Evolutionary conservation across 2,888 invertebrate genomes (phyloP).

Genomic region (Acronicta aceris): DNA sequence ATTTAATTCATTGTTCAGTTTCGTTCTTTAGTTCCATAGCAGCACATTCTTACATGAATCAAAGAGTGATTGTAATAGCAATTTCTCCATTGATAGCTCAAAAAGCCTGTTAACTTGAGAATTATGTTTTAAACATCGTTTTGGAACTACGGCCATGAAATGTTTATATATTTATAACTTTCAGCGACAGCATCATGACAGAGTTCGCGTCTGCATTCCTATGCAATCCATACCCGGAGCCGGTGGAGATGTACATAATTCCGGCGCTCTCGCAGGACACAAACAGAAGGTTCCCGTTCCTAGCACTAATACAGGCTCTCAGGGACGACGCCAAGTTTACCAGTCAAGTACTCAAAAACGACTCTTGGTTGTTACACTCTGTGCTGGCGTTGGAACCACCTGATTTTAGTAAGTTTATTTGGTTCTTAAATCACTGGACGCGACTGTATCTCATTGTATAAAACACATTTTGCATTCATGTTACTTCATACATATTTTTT

Average conservation of each 20-base stretch:
- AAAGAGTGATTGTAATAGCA: too few relatives aligned
- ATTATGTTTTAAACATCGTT: too few relatives aligned
- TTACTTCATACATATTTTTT: too few relatives aligned
- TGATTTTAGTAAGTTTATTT: slow-evolving; percentile 89
- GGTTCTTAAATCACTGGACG: too few relatives aligned
- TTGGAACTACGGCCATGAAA: too few relatives aligned
- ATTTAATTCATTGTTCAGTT: too few relatives aligned
- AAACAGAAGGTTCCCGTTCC: slow-evolving; percentile 85
- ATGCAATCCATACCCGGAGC: slow-evolving; percentile 90
- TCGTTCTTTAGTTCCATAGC: too few relatives aligned
- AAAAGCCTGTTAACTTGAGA: too few relatives aligned
- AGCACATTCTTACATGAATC: too few relatives aligned
- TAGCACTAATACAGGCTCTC: slow-evolving; percentile 82
- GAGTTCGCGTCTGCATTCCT: slow-evolving; percentile 92
- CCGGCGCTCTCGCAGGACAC: slow-evolving; percentile 90
- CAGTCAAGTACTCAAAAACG: slow-evolving; percentile 84
- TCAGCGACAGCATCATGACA: slow-evolving; percentile 79
- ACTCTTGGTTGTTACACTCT: slow-evolving; percentile 92
- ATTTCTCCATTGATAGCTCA: too few relatives aligned
- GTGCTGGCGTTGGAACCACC: slow-evolving; percentile 91
- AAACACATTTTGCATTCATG: too few relatives aligned
- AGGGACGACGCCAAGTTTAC: slow-evolving; percentile 76
- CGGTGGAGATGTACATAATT: slow-evolving; percentile 92
- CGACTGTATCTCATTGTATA: too few relatives aligned
- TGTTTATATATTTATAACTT: slow-evolving; percentile 19